Conservation (phyloP, 30 jellyfish, hydroid and myxozoan genomes). For the Aurelia coerulea region DNA sequence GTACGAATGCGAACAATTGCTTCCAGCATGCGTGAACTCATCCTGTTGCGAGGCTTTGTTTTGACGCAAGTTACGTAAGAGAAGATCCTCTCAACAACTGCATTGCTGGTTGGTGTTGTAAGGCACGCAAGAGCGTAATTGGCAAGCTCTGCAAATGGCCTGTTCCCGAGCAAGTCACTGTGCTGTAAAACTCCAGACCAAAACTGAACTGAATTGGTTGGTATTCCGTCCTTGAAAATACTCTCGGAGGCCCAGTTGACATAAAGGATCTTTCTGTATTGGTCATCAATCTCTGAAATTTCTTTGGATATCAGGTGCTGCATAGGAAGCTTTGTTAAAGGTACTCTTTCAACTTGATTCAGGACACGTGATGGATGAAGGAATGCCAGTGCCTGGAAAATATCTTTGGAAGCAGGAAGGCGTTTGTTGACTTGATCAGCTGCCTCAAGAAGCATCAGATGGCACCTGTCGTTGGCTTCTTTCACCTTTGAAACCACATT, state of each 20-base stretch:
- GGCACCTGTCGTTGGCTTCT: constrained; percentile 54
- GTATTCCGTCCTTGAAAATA: constrained; percentile 52
- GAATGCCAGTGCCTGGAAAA: constrained; percentile 20
- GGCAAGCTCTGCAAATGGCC: constrained; percentile 61
- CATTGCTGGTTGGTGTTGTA: constrained; percentile 66
- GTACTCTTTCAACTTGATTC: constrained; percentile 52
- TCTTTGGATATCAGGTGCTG: constrained; percentile 16
- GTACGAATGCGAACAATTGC: constrained; percentile 59
- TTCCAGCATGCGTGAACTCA: too few relatives aligned
- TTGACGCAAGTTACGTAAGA: constrained; percentile 49
- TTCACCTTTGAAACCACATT: constrained; percentile 10
- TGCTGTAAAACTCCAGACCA: constrained; percentile 34
- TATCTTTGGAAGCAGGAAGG: constrained; percentile 46
- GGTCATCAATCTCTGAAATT: constrained; percentile 52
- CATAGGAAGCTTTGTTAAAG: constrained; percentile 10
- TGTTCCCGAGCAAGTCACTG: constrained; percentile 3
- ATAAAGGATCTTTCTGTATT: constrained; percentile 39
- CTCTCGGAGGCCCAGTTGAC: constrained; percentile 60
- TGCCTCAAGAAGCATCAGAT: constrained; percentile 53
- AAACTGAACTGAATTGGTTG: constrained; percentile 34
- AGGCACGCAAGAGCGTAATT: constrained; percentile 61
- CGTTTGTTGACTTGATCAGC: constrained; percentile 38
- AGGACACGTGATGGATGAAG: constrained; percentile 44
- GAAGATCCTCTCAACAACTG: constrained; percentile 64
- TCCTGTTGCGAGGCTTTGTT: constrained; percentile 32